Base-by-base conservation (phyloP, 92 coral and sea anemone species). In the Metridium senile region DNA sequence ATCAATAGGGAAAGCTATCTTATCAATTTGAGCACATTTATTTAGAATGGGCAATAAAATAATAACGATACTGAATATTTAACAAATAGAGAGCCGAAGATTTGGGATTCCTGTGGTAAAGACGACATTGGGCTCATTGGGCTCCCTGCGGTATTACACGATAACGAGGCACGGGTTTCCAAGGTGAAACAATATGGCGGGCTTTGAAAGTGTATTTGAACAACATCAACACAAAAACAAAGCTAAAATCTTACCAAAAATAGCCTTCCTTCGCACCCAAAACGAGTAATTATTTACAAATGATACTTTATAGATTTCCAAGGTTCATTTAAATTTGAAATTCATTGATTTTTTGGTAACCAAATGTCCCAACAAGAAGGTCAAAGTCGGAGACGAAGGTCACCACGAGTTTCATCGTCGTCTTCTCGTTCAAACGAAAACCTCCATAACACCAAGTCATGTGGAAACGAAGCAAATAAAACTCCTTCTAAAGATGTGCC, bases 161-260 rank as follows among this genome's bases (percentile, higher is more conserved):
- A 73, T 73, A 73, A 58, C 78, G 78, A 73, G 78, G 59, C 74
- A 34, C 43, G 27, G 69, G 91, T 87, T 87, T 87, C 91, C 85
- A 82, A 87, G 91, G 76, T 21, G 84, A 74, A 77, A 72, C 91
- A 87, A 87, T 74, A 87, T 87, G 91, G 91, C 91, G 91, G 88
- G 88, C 70, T 74, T 49, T 43, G 88, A 2, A 71, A 43, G 30
- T 33, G 65, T 72, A 35, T 83, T 87, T 68, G 69, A 77, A 86
- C 76, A 81, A 74, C 72, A 52, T 59, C 32, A 58, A 58, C 78
- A 57, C 21, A 62, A 73, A 73, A 73, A 58, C 49, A 73, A 20
- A 22, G 25, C 26, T n/a, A 32, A 58, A 73, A 73, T 20, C 51
- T 56, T 18, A 23, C 21, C 30, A 30, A 45, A 58, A 57, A 28